Conservation (phyloP, 2,797 vertebrate genomes). For the Chaenodraco wilsoni region DNA sequence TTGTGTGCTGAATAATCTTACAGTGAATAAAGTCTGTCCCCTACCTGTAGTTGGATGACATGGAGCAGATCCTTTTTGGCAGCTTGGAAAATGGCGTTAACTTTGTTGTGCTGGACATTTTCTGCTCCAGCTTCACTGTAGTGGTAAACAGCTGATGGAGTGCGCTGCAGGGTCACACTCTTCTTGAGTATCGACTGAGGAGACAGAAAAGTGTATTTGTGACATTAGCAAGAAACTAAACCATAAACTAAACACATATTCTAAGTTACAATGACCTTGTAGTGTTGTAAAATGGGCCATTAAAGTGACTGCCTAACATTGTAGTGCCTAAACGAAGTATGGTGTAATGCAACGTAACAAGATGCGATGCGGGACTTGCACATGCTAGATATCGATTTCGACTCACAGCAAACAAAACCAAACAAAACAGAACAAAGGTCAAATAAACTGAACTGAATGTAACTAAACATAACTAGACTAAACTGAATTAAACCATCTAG, state of each 20-base stretch:
- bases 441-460: too few relatives aligned
- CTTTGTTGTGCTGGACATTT: conserved; percentile 79
- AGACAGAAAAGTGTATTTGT: neutral
- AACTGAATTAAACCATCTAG: too few relatives aligned
- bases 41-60: conserved; percentile 89
- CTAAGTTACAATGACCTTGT: neutral
- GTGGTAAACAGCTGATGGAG: conserved; percentile 86
- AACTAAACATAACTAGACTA: too few relatives aligned
- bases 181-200: conserved; percentile 86
- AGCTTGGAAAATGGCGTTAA: conserved; percentile 87
- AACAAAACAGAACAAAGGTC: too few relatives aligned
- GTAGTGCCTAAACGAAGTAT: neutral
- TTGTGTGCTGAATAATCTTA: neutral
- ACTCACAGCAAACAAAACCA: too few relatives aligned
- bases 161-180: conserved; percentile 84
- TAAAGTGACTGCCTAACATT: neutral
- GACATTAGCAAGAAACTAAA: neutral
- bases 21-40: neutral
- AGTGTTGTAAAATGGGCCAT: neutral
- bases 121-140: conserved; percentile 78
- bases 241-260: neutral
- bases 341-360: too few relatives aligned
- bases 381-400: too few relatives aligned
- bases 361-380: too few relatives aligned
- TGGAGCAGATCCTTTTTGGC: conserved; percentile 92